Conservation (phyloP, 2,888 invertebrate species). For the Leucophenga maculata region DNA sequence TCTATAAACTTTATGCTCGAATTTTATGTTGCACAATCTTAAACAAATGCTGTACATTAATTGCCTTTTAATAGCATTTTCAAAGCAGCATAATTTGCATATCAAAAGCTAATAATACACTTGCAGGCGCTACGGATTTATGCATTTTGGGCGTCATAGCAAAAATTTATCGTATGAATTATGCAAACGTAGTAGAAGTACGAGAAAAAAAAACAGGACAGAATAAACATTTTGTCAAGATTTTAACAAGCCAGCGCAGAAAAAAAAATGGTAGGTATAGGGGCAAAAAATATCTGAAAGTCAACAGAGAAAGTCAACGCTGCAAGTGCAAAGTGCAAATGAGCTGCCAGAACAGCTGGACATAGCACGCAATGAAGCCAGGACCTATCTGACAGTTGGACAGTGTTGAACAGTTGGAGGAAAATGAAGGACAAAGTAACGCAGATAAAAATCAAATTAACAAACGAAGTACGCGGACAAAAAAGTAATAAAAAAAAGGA, state of each 20-base stretch:
- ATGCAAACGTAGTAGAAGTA: neutral
- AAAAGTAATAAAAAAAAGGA: too few species aligned
- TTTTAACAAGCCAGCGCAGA: slow-evolving; percentile 3
- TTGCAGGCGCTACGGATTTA: neutral
- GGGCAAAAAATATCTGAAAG: slow-evolving; percentile 26
- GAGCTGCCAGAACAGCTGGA: slow-evolving; percentile 38
- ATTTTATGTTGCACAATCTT: too few species aligned
- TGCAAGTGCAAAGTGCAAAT: slow-evolving; percentile 47
- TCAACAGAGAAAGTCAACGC: slow-evolving; percentile 43
- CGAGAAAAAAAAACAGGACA: neutral
- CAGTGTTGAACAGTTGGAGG: neutral
- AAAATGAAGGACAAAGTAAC: slow-evolving; percentile 41
- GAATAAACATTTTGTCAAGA: slow-evolving; percentile 6
- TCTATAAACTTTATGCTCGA: too few species aligned
- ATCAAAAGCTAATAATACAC: too few species aligned
- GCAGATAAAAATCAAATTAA: slow-evolving; percentile 64
- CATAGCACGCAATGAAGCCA: neutral
- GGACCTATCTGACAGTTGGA: slow-evolving; percentile 13
- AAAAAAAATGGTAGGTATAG: slow-evolving; percentile 10
- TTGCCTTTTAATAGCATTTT: too few species aligned
- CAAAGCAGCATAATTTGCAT: too few species aligned
- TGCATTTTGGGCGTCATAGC: neutral
- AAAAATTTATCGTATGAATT: neutral
- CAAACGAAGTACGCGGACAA: slow-evolving; percentile 45
- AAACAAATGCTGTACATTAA: too few species aligned